phyloP scores from a whole-genome alignment of 2,888 invertebrate species.

The Apamea anceps region DNA sequence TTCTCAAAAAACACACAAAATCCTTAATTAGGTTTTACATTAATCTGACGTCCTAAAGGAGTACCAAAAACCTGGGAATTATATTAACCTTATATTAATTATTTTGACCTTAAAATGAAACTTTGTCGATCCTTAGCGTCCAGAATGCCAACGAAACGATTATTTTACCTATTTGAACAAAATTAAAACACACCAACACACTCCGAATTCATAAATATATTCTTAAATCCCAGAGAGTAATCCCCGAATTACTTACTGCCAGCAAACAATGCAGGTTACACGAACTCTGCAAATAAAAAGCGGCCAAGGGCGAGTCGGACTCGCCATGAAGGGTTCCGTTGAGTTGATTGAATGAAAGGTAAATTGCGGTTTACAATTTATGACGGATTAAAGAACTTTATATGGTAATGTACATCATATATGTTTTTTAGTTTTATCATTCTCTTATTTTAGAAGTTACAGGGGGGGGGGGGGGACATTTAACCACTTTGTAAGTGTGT shows the following conservation, averaged over 20 bases:
- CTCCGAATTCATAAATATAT: background rate
- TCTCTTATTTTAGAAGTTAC: too few relatives aligned
- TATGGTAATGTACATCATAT: too few relatives aligned
- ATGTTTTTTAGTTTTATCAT: too few relatives aligned
- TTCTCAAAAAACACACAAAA: background rate
- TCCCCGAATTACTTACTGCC: conserved; percentile 22
- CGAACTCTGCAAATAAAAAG: conserved; percentile 17
- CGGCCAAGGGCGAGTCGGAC: too few relatives aligned
- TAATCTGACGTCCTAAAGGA: background rate
- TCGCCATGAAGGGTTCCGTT: too few relatives aligned
- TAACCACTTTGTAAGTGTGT: too few relatives aligned
- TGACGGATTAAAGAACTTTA: too few relatives aligned
- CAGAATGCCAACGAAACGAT: background rate
- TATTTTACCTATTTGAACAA: background rate
- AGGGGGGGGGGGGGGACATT: too few relatives aligned
- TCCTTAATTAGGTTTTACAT: background rate
- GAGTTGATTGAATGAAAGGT: too few relatives aligned
- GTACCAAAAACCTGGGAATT: background rate
- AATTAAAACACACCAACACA: background rate
- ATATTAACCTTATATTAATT: too few relatives aligned
- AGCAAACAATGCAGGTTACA: conserved; percentile 24
- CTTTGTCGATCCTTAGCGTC: background rate
- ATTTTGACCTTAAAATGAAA: background rate
- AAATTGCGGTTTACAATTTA: too few relatives aligned
- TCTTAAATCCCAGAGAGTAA: conserved; percentile 10